These are phyloP conservation scores for Platypus cylindrus DNA, from an alignment of 2,888 invertebrate genomes.

Conservation along the genomic window DNA sequence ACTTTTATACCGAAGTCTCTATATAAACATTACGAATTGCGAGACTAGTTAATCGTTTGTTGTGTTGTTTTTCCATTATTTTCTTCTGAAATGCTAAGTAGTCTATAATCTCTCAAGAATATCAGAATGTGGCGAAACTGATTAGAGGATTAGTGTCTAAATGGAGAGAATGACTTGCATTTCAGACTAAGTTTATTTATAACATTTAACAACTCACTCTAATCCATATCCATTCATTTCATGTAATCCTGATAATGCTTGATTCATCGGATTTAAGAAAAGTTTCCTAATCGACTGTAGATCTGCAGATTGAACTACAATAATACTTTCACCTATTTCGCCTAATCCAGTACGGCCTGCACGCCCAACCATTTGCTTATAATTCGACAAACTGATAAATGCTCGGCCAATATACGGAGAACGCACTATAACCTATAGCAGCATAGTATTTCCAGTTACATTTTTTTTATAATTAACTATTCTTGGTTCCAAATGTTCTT, in stretches of 20 bases:
- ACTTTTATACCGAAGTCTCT: no score
- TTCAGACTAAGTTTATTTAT: background rate
- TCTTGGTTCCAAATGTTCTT: conserved; percentile 14
- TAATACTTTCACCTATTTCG: conserved; percentile 71
- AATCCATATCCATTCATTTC: conserved; percentile 41
- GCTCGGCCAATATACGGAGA: conserved; percentile 46
- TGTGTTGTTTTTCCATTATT: no score
- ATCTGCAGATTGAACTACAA: conserved; percentile 58
- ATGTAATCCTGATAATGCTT: conserved; percentile 47
- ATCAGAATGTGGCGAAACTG: no score
- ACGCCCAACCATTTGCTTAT: conserved; percentile 92
- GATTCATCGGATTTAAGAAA: conserved; percentile 53
- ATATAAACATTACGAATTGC: no score
- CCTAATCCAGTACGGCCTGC: conserved; percentile 87
- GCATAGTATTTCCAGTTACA: background rate
- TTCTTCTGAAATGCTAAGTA: no score
- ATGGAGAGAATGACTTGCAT: no score
- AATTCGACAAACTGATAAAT: conserved; percentile 42
- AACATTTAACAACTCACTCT: conserved; percentile 26
- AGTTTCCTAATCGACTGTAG: conserved; percentile 43
- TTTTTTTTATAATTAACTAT: background rate
- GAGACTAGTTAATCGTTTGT: no score
- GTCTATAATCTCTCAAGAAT: no score
- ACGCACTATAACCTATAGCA: conserved; percentile 47
- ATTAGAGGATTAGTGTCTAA: no score